Evolutionary conservation across 1,140 invertebrate species (phyloP).

Genomic region (Bathynomus jamesi): DNA sequence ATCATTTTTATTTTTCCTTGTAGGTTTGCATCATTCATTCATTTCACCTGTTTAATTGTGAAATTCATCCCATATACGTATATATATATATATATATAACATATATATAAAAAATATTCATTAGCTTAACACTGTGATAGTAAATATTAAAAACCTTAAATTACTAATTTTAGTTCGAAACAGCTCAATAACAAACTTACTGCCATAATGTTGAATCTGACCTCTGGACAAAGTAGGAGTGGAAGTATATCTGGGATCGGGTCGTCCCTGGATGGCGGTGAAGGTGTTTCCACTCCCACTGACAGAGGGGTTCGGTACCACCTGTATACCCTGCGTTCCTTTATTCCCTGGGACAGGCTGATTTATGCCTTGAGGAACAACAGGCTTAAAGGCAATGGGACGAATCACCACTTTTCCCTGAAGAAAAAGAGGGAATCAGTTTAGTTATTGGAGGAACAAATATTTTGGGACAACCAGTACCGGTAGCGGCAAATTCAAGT

Average conservation of each 20-base stretch:
- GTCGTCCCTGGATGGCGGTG: not conserved
- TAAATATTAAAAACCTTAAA: too few species aligned
- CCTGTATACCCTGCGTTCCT: not conserved
- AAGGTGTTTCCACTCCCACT: not conserved
- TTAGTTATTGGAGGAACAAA: not conserved
- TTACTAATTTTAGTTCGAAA: too few species aligned
- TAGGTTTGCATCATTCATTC: too few species aligned
- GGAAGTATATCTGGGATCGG: slow-evolving; percentile 51
- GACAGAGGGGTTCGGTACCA: not conserved
- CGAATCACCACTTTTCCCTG: slow-evolving; percentile 57
- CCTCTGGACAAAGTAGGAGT: slow-evolving; percentile 56
- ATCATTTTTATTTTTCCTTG: too few species aligned
- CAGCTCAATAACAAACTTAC: slow-evolving; percentile 53
- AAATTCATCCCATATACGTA: too few species aligned
- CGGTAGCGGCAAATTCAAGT: too few species aligned
- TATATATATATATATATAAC: not conserved
- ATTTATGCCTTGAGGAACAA: slow-evolving; percentile 43
- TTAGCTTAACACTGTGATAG: too few species aligned
- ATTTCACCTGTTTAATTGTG: too few species aligned
- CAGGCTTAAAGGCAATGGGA: slow-evolving; percentile 65
- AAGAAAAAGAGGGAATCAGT: slow-evolving; percentile 37
- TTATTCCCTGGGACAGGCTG: slow-evolving; percentile 42
- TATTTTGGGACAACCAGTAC: not conserved
- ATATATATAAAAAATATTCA: too few species aligned
- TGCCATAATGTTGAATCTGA: slow-evolving; percentile 56